Percentiles rank a stretch among this genome's conserved stretches.
Evolutionary conservation across 2,113 vertebrate species (phyloP).

Genomic region (Chlamydotis undulata): DNA sequence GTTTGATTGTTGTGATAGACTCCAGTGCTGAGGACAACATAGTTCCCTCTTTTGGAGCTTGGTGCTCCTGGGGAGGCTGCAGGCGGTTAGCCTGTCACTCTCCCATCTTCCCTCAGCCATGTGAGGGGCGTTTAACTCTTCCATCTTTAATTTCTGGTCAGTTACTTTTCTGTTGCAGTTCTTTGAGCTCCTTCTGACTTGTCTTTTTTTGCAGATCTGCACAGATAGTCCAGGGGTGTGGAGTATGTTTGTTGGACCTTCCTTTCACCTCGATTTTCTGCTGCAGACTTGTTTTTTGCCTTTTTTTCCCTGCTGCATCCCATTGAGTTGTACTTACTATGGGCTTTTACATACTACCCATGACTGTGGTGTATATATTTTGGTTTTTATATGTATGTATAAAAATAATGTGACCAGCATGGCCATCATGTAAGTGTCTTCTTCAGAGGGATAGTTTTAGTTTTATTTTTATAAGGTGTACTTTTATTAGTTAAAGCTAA

Average conservation of each 20-base stretch:
- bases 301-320: not conserved
- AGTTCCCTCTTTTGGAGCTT: constrained; percentile 1
- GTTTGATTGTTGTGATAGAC: not conserved
- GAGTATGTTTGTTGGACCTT: not conserved
- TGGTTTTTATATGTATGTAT: not conserved
- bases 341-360: not conserved
- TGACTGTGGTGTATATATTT: not conserved
- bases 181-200: not conserved
- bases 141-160: not conserved
- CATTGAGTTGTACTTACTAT: not conserved
- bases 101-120: not conserved
- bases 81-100: not conserved
- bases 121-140: not conserved
- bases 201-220: not conserved
- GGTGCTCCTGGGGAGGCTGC: not conserved
- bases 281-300: not conserved
- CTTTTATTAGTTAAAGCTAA: not conserved
- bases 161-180: not conserved
- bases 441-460: not conserved
- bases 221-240: not conserved
- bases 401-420: not conserved
- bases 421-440: not conserved
- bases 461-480: not conserved
- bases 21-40: not conserved
- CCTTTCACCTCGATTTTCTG: not conserved